Base-by-base conservation (phyloP, 2,113 vertebrate species). In the Elaphurus davidianus region DNA sequence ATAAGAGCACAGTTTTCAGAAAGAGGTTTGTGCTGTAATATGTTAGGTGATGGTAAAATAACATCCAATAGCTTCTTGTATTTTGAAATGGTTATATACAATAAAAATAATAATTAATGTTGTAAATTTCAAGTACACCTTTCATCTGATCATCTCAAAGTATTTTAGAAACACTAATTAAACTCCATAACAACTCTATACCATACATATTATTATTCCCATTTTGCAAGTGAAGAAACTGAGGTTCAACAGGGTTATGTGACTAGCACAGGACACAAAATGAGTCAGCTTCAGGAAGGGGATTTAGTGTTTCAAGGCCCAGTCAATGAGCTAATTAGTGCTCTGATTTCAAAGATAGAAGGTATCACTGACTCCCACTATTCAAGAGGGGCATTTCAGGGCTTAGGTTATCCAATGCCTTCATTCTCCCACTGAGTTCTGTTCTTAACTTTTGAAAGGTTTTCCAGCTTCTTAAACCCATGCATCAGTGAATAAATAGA, bases 101-200 rank as follows among this genome's bases (percentile, higher is more conserved):
- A 91, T 94, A 97, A 97, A 98, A 98, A 97, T 87, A 98, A 43
- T 97, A 98, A 98, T 98, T 98, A 98, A 83, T 64, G 95, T 59
- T 89, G 83, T 91, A 86, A 81, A 90, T 89, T 64, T 96, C 79
- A 94, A 97, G 79, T 91, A n/a, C 1, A 81, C 83, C 98, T 98
- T 98, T 97, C 92, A 97, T 98, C 98, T 98, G 95, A 76, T 85
- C 59, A 93, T 98, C 98, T 96, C 94, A 74, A 86, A 94, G 94
- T 93, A 91, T 54, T 85, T 94, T 79, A 87, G 97, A 97, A 97
- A 94, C 6, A 79, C 96, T 97, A 97, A 97, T 98, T 97, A 98
- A 92, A 59, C 82, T 89, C 45, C 43, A 76, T 52, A 96, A 95
- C 95, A 95, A 55, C 55, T 33, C n/a, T 81, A 47, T 60, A 67